Base-by-base conservation (phyloP, 2,797 vertebrate species). In the Jordanella pulchra region DNA sequence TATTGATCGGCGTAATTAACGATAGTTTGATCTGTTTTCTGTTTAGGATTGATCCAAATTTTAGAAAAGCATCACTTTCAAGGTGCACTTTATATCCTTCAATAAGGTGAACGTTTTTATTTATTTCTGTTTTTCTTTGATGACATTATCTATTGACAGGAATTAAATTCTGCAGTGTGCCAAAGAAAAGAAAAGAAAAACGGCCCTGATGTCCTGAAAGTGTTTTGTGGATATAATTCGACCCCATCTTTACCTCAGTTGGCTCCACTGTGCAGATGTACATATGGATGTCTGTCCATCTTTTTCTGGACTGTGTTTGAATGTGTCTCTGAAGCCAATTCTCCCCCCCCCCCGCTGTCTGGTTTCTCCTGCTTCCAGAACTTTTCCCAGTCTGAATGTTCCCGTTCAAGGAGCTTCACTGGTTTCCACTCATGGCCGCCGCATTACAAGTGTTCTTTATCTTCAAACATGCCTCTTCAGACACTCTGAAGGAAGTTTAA, bases 221-320 rank as follows among this genome's bases (percentile, higher is more conserved):
- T 80, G 94, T 91, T 93, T 92, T 58, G 65, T 81, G 75, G 76
- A 83, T 85, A 79, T 78, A 84, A 81, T 68, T 79, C 80, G 93
- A 94, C 93, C 95, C 94, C 95, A 94, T 95, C 94, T 96, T 70
- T 96, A 97, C 95, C 95, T 97, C 95, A 95, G 93, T 93, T 93
- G 94, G 94, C 95, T 95, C 96, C 95, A 95, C 95, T 95, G 95
- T 92, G 87, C 87, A 84, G 84, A 86, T 73, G 76, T 84, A 74
- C 73, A 68, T 76, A 78, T 83, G 78, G 72, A 74, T 80, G 85
- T 75, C 64, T 88, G 84, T 82, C 71, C 79, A 70, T 86, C 75
- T 83, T 81, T 86, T 83, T 81, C 84, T 88, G 78, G 84, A 85
- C 78, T 78, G 73, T 79, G 71, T 80, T 73, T 77, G 64, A 80